Base-by-base conservation (phyloP, 2,888 invertebrate species). In the Drosophila birchii region DNA sequence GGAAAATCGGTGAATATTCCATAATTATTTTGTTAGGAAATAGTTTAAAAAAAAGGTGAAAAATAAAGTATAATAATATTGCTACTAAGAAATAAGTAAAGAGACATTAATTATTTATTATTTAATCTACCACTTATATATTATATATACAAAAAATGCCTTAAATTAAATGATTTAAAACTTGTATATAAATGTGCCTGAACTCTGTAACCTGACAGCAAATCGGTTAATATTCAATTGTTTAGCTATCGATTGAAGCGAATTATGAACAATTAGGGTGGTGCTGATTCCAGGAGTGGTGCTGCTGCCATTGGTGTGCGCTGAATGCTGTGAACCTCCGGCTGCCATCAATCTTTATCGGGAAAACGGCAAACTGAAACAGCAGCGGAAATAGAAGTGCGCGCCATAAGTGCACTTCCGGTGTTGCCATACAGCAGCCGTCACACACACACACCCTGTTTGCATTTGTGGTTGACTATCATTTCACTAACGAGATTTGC, bases 391-490 rank as follows among this genome's bases (percentile, higher is more conserved):
- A 82, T 82, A 88, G 82, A 85, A 85, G 88, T 82, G 88, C 75
- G 73, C 73, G 73, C 88, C 86, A 81, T 81, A 88, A 85, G 82
- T 81, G 88, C 75, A 85, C 79, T 81, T 82, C 88, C 88, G 88
- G 71, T 79, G 60, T 49, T 36, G 76, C 45, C 54, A 20, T 20
- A 18, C 18, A 51, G 5, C 29, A 18, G 11, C 9, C 9, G 41
- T 41, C 67, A 44, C 68, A 68, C 57, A 63, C 14, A 36, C 43
- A 20, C n/a, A 16, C 39, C n/a, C 18, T 39, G 39, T 51, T 23
- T 63, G 36, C 63, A 39, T 55, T 45, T 49, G 43, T 60, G 44
- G 53, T 54, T 56, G 47, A 47, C 57, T 59, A 62, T 70, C 60
- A 80, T 75, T 69, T 79, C 41, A 60, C 72, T 81, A 81, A 81